A percentile compares a stretch with the other conserved stretches of the same genome.
These are phyloP conservation scores for Kryptopterus vitreolus DNA, from an alignment of 2,797 vertebrate genomes.

Conservation along the genomic window DNA sequence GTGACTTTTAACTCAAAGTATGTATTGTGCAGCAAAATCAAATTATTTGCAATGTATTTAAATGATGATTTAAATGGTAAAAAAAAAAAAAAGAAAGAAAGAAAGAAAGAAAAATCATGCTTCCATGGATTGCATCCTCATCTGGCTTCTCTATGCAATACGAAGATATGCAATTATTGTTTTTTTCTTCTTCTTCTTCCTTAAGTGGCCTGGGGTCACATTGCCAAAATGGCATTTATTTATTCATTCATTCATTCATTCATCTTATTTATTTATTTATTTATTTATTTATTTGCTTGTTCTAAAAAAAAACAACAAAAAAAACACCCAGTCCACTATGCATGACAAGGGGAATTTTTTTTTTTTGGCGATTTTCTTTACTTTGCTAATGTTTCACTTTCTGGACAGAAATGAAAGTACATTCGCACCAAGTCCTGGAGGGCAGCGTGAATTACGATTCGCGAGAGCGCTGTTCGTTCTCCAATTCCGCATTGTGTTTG, in stretches of 20 bases:
- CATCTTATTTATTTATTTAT: neutral
- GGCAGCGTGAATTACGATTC: conserved; percentile 27
- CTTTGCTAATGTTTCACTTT: conserved; percentile 38
- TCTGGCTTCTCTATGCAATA: conserved; percentile 79
- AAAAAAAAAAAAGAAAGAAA: too few species aligned
- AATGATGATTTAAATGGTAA: conserved; percentile 46
- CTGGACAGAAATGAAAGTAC: conserved; percentile 23
- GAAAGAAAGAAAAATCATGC: too few species aligned
- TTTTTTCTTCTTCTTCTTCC: conserved; percentile 13
- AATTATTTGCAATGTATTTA: conserved; percentile 36
- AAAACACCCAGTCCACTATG: conserved; percentile 31
- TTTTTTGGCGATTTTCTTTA: neutral
- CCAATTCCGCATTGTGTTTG: neutral
- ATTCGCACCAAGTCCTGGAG: conserved; percentile 12
- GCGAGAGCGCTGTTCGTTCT: neutral
- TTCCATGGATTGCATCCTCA: conserved; percentile 52
- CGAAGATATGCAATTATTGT: conserved; percentile 73
- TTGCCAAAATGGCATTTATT: conserved; percentile 17
- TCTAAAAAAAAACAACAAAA: too few species aligned
- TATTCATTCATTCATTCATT: neutral
- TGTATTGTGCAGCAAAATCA: conserved; percentile 44
- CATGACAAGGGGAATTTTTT: conserved; percentile 36
- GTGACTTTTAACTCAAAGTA: conserved; percentile 44
- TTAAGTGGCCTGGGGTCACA: conserved; percentile 14
- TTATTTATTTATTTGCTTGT: neutral